Evolutionary conservation across 2,888 invertebrate species (phyloP).

Genomic region (Drosophila nr. perissopoda): DNA sequence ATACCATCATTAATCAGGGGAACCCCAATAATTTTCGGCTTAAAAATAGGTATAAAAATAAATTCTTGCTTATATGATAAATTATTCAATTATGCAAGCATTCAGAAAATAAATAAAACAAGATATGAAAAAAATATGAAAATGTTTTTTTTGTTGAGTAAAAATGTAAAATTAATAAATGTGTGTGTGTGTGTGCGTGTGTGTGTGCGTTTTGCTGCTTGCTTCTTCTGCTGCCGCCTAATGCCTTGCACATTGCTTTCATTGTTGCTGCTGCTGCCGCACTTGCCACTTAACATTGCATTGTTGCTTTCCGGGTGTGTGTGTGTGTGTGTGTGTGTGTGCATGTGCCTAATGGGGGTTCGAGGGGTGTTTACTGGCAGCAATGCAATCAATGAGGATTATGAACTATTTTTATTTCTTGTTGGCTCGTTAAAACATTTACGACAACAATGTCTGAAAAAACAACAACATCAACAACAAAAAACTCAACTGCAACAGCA

Average conservation of each 20-base stretch:
- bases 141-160: neutral
- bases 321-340: neutral
- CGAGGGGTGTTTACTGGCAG: slow-evolving; percentile 8
- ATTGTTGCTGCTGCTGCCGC: slow-evolving; percentile 37
- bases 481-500: neutral
- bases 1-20: neutral
- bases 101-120: neutral
- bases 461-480: slow-evolving; percentile 13
- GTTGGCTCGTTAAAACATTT: slow-evolving; percentile 53
- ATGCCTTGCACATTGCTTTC: slow-evolving; percentile 16
- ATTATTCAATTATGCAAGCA: neutral
- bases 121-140: neutral
- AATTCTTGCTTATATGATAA: neutral
- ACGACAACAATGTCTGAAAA: slow-evolving; percentile 38
- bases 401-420: slow-evolving; percentile 69
- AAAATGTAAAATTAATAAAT: neutral
- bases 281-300: slow-evolving; percentile 51
- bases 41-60: neutral
- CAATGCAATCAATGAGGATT: slow-evolving; percentile 72
- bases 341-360: neutral
- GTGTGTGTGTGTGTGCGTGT: neutral
- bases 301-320: slow-evolving; percentile 20
- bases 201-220: neutral
- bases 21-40: neutral
- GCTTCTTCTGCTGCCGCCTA: slow-evolving; percentile 6